Evolutionary conservation across 2,888 invertebrate genomes (phyloP).

Genomic region (Drosophila diplacantha): DNA sequence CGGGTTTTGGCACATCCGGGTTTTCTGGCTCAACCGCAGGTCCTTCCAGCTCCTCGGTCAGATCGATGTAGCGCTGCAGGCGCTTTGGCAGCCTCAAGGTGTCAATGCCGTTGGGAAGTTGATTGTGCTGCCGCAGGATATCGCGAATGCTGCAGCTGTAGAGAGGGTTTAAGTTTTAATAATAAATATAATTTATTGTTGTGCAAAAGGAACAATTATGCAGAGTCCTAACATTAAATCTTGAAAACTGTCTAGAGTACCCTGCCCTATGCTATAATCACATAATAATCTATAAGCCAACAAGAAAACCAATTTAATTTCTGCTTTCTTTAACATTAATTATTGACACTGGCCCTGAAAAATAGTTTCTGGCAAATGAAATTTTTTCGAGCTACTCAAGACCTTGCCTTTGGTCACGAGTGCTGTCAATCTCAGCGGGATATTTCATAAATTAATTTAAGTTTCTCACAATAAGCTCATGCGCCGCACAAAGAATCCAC

Average conservation of each 20-base stretch:
- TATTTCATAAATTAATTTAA: conserved; percentile 68
- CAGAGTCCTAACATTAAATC: too few relatives aligned
- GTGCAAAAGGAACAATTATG: accelerated
- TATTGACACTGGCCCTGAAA: background rate
- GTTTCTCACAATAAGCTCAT: conserved; percentile 61
- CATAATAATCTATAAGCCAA: background rate
- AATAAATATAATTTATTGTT: background rate
- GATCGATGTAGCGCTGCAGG: conserved; percentile 85
- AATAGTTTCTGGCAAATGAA: background rate
- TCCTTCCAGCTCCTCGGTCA: conserved; percentile 81
- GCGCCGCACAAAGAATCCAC: conserved; percentile 22
- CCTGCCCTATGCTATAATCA: too few relatives aligned
- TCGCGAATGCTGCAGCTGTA: conserved; percentile 83
- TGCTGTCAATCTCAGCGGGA: conserved; percentile 53
- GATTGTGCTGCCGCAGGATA: conserved; percentile 83
- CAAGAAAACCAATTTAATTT: too few relatives aligned
- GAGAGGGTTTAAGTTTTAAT: background rate
- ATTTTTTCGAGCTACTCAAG: background rate
- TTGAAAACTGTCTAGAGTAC: background rate
- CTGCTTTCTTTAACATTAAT: background rate
- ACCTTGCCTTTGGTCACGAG: background rate
- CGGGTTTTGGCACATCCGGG: background rate
- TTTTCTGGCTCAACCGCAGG: conserved; percentile 27
- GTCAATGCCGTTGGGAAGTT: conserved; percentile 86
- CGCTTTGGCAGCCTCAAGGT: conserved; percentile 83